A percentile compares a stretch with the other conserved stretches of the same genome.
phyloP scores from a whole-genome alignment of 2,113 vertebrate species.

The Psittacus erithacus region DNA sequence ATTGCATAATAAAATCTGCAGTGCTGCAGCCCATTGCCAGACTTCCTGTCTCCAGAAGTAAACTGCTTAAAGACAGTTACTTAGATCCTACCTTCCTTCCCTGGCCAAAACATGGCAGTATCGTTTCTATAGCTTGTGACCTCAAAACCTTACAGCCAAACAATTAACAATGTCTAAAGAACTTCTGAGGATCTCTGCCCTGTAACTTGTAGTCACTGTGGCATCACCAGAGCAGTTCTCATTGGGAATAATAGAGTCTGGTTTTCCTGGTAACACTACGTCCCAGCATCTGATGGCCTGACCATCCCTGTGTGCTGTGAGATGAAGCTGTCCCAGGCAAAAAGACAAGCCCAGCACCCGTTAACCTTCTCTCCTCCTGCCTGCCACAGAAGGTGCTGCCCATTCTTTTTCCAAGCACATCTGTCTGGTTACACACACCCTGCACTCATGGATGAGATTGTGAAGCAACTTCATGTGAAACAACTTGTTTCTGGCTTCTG shows the following conservation, averaged over 20 bases:
- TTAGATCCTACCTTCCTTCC: background rate
- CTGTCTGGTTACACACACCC: background rate
- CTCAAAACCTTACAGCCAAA: background rate
- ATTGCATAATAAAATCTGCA: constrained; percentile 57
- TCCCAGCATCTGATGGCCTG: background rate
- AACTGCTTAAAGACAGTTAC: constrained; percentile 42
- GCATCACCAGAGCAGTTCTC: background rate
- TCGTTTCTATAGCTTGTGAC: background rate
- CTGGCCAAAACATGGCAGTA: background rate
- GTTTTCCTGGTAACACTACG: background rate
- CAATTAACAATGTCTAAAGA: background rate
- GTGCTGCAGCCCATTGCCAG: constrained; percentile 49
- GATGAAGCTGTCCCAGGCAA: background rate
- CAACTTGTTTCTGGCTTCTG: constrained; percentile 45
- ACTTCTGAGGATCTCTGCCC: background rate
- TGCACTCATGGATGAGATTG: background rate
- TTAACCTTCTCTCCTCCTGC: background rate
- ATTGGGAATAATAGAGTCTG: background rate
- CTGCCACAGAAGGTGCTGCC: background rate
- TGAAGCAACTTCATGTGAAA: constrained; percentile 8
- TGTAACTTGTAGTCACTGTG: background rate
- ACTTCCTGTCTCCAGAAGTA: constrained; percentile 47
- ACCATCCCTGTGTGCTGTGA: background rate
- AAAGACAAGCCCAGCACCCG: background rate
- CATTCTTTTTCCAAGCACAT: background rate